Base-by-base conservation (phyloP, 2,113 vertebrate species). In the Platysteira castanea region DNA sequence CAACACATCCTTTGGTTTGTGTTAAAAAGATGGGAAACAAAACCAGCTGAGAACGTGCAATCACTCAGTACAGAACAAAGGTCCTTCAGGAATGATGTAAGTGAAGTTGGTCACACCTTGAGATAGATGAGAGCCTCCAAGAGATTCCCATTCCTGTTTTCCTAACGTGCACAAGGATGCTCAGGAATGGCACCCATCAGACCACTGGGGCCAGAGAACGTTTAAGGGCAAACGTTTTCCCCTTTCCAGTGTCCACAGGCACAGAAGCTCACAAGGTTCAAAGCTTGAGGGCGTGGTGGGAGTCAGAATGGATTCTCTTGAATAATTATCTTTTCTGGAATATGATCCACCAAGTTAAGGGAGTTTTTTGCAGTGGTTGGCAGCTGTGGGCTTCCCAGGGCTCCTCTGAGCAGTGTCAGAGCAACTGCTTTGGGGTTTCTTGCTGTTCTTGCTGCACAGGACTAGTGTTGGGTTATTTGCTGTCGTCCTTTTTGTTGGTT, bases 331-430 rank as follows among this genome's bases (percentile, higher is more conserved):
- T 69, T 52, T 42, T 59, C 35, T 80, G 73, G 30, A 80, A 24
- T 6, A 7, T 7, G 26, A 47, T 19, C 39, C 18, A 44, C 21
- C 0, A 0, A 61, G 17, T 12, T 44, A 41, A 70, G 27, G 81
- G 41, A 56, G 2, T 3, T 52, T 57, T 67, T 33, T 39, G 37
- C 49, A 77, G 53, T 26, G 9, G 8, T 24, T 2, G 2, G 63
- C 41, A 49, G 56, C 75, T 75, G 17, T 35, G 30, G 26, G 33
- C 23, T 39, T 78, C 46, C 37, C 46, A 65, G 47, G 26, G 18
- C 14, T 75, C 16, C 23, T 67, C 37, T 1, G 2, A 61, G 30
- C 68, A 65, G 15, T 31, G 3, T 54, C n/a, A 46, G 26, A 61
- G 21, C 27, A 92, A 59, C 19, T 49, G 2, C 22, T 87, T 68